Evolutionary conservation across 2,797 vertebrate genomes (phyloP).

Genomic region (Cetoscarus ocellatus): DNA sequence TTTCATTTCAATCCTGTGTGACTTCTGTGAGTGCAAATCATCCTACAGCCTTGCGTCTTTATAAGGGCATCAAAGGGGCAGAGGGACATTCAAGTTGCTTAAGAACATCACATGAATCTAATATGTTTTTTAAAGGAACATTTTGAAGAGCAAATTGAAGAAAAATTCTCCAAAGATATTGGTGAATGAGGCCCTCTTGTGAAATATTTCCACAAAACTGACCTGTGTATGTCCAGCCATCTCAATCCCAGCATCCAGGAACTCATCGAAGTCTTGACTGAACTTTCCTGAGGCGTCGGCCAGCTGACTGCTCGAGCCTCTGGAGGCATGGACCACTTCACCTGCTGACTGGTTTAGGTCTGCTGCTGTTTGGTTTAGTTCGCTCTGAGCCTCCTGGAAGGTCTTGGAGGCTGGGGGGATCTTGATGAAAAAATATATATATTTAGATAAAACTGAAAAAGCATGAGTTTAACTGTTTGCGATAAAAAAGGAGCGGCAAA

Average conservation of each 20-base stretch:
- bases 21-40: no score
- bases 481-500: no score
- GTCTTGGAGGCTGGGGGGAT: slow-evolving; percentile 93
- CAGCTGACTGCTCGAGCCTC: slow-evolving; percentile 93
- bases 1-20: no score
- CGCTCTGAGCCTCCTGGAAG: slow-evolving; percentile 97
- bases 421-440: slow-evolving; percentile 38
- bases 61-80: no score
- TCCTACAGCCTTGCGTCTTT: no score
- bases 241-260: slow-evolving; percentile 99
- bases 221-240: slow-evolving; percentile 99
- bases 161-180: no score
- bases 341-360: slow-evolving; percentile 97
- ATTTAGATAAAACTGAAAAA: not conserved
- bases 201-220: not conserved
- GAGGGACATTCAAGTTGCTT: no score
- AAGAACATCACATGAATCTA: no score
- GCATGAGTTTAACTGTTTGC: not conserved
- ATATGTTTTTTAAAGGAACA: no score
- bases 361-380: slow-evolving; percentile 95
- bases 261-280: slow-evolving; percentile 97
- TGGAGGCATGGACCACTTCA: slow-evolving; percentile 95
- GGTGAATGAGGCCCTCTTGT: no score
- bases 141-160: no score
- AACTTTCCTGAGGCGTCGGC: slow-evolving; percentile 97